Conservation (phyloP, 2,888 invertebrate genomes). For the Drosophila robusta region DNA sequence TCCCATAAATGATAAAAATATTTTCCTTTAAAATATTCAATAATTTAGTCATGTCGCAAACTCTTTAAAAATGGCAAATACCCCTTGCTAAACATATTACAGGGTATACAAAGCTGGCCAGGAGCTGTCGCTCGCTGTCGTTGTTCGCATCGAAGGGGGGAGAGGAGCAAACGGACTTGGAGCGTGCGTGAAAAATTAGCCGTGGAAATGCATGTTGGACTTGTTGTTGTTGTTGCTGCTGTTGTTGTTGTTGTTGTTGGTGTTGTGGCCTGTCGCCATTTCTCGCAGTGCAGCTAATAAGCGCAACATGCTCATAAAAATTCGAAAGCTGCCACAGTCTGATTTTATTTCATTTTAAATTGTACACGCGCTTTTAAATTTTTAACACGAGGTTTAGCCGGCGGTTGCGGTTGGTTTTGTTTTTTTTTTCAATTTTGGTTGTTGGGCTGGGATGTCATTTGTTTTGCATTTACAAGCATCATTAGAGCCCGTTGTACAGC, state of each 20-base stretch:
- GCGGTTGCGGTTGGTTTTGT: background rate
- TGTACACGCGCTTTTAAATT: slow-evolving; percentile 63
- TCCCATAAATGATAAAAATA: no score
- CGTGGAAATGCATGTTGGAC: slow-evolving; percentile 74
- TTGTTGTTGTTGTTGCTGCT: slow-evolving; percentile 49
- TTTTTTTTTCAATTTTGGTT: background rate
- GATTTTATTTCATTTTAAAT: slow-evolving; percentile 74
- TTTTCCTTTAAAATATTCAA: no score
- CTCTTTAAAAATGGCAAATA: background rate
- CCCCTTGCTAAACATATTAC: background rate
- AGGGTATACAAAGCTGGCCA: slow-evolving; percentile 57
- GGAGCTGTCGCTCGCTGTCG: slow-evolving; percentile 72
- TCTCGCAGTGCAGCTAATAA: slow-evolving; percentile 75
- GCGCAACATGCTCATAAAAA: slow-evolving; percentile 79
- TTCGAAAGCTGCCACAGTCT: slow-evolving; percentile 71
- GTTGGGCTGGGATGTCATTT: slow-evolving; percentile 16
- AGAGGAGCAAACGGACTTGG: slow-evolving; percentile 36
- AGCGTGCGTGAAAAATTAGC: slow-evolving; percentile 76
- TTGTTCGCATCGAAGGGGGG: slow-evolving; percentile 24
- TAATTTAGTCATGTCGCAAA: background rate
- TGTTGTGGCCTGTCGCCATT: slow-evolving; percentile 77
- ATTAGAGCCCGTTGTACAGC: slow-evolving; percentile 67
- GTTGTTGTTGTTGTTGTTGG: slow-evolving; percentile 45
- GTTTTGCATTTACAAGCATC: slow-evolving; percentile 74
- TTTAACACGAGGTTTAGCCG: slow-evolving; percentile 38